These are phyloP conservation scores for Sesamia nonagrioides DNA, from an alignment of 1,140 invertebrate species.

Conservation along the genomic window DNA sequence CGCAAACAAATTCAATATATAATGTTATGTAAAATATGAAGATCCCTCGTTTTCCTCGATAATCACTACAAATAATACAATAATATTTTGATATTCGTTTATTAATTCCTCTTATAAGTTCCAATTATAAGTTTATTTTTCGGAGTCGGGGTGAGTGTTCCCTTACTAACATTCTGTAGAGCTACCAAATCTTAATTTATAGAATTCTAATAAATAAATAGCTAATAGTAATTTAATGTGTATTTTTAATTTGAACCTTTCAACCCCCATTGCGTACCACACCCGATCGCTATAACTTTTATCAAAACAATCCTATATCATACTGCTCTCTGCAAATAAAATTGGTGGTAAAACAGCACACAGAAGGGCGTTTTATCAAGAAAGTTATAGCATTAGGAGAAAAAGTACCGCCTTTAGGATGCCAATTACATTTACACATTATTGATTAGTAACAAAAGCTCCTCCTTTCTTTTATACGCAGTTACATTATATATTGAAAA, in stretches of 20 bases:
- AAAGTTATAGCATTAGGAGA: neutral
- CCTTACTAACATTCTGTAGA: neutral
- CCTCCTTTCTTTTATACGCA: no score
- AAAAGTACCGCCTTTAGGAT: neutral
- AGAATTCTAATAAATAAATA: neutral
- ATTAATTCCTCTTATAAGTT: neutral
- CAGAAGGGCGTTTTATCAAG: neutral
- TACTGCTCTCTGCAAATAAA: neutral
- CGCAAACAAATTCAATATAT: constrained; percentile 33
- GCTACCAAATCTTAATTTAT: neutral
- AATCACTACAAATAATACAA: constrained; percentile 16
- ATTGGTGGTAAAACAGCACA: neutral
- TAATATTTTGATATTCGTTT: constrained; percentile 1
- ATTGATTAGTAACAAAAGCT: neutral
- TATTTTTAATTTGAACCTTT: neutral
- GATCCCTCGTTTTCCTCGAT: neutral
- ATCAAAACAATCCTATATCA: no score
- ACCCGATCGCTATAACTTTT: no score
- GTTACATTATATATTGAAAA: constrained; percentile 42
- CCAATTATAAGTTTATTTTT: neutral
- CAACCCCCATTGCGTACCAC: neutral
- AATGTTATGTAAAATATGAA: constrained; percentile 2
- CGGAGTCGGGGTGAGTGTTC: neutral
- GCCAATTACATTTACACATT: neutral
- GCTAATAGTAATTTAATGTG: neutral